Evolutionary conservation across 2,113 vertebrate species (phyloP).

Genomic region (Polypterus senegalus): DNA sequence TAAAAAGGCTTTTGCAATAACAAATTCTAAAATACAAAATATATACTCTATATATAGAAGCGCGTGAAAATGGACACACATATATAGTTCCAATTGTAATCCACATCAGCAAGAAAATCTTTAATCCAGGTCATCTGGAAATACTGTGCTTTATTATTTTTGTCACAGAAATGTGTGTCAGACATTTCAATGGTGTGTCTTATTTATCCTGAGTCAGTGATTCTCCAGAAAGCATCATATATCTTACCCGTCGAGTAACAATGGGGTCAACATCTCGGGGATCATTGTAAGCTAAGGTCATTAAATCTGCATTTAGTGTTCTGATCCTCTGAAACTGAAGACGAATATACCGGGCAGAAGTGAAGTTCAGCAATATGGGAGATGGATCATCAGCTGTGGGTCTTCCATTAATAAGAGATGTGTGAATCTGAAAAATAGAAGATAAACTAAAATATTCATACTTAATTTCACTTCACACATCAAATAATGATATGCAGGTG

Average conservation of each 20-base stretch:
- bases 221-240: background rate
- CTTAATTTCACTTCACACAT: too few relatives aligned
- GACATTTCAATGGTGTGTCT: too few relatives aligned
- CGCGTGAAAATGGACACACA: too few relatives aligned
- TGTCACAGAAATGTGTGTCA: too few relatives aligned
- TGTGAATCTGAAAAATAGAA: slow-evolving; percentile 67
- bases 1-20: too few relatives aligned
- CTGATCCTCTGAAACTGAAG: slow-evolving; percentile 80
- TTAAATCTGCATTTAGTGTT: slow-evolving; percentile 90
- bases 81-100: too few relatives aligned
- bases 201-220: too few relatives aligned
- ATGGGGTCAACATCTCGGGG: slow-evolving; percentile 76
- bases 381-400: slow-evolving; percentile 92
- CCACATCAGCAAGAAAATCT: background rate
- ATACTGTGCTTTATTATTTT: too few relatives aligned
- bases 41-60: too few relatives aligned
- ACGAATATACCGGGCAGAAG: slow-evolving; percentile 85
- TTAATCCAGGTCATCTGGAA: background rate
- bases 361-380: slow-evolving; percentile 73
- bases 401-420: slow-evolving; percentile 86
- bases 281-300: slow-evolving; percentile 78
- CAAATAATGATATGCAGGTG: too few relatives aligned
- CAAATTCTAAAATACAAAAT: too few relatives aligned
- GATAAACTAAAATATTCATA: too few relatives aligned
- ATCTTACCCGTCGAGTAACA: slow-evolving; percentile 78